These are phyloP conservation scores for Ceraclea dissimilis DNA, from an alignment of 2,888 invertebrate species.

Conservation along the genomic window DNA sequence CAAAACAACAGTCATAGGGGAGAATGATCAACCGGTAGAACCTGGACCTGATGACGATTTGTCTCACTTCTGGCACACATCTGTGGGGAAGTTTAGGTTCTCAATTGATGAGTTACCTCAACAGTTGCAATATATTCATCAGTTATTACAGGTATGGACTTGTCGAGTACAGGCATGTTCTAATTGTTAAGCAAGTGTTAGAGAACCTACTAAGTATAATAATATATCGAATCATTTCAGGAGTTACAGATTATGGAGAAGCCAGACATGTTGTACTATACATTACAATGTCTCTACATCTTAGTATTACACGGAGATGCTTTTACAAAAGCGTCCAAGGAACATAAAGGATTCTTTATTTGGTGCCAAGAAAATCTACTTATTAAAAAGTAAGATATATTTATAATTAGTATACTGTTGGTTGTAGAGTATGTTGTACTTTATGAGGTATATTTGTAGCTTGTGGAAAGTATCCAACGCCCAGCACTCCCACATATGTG, in stretches of 20 bases:
- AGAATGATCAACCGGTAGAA: constrained; percentile 64
- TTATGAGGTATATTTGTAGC: constrained; percentile 42
- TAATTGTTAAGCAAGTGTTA: too few species aligned
- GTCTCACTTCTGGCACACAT: constrained; percentile 87
- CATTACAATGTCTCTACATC: constrained; percentile 85
- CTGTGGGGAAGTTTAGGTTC: constrained; percentile 88
- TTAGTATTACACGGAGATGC: constrained; percentile 91
- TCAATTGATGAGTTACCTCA: constrained; percentile 83
- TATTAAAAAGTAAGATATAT: constrained; percentile 67
- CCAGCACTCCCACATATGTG: constrained; percentile 89
- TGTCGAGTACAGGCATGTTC: too few species aligned
- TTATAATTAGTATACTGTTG: background rate
- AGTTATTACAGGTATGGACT: constrained; percentile 70
- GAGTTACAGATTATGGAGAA: constrained; percentile 75
- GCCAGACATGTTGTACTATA: constrained; percentile 87
- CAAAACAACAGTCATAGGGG: constrained; percentile 68
- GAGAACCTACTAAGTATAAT: too few species aligned
- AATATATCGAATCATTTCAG: constrained; percentile 35
- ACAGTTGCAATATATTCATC: constrained; percentile 88
- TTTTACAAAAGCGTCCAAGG: constrained; percentile 75
- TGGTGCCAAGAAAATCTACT: constrained; percentile 95
- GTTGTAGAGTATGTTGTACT: background rate
- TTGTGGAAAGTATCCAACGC: constrained; percentile 90
- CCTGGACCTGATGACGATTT: constrained; percentile 66
- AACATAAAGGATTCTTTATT: constrained; percentile 86